Conservation (phyloP, 2,797 vertebrate species). For the Phyllotis vaccarum region DNA sequence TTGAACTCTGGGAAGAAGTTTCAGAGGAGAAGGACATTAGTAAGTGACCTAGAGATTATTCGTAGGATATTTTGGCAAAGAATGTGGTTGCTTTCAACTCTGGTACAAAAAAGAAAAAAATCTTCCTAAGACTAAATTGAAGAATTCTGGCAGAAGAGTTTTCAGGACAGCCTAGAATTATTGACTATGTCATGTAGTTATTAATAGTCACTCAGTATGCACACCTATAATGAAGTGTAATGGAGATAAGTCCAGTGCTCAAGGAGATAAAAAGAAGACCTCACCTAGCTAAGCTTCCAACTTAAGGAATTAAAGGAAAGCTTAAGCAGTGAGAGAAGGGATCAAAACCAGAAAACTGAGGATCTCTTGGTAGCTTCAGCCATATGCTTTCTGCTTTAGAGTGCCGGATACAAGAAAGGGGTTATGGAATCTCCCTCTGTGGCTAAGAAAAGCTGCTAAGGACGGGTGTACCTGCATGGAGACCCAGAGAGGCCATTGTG, state of each 20-base stretch:
- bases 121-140: background rate
- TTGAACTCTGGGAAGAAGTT: background rate
- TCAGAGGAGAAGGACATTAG: background rate
- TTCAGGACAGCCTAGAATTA: background rate
- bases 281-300: background rate
- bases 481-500: background rate
- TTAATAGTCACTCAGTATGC: background rate
- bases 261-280: background rate
- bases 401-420: background rate
- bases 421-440: background rate
- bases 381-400: background rate
- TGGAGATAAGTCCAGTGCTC: background rate
- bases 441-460: background rate
- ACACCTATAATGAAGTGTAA: background rate
- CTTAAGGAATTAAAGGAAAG: background rate
- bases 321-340: background rate
- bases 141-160: background rate
- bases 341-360: background rate
- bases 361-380: background rate
- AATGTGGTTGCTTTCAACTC: background rate
- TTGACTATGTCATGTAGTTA: background rate
- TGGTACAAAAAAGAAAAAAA: background rate
- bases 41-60: background rate
- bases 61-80: background rate
- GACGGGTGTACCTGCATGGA: background rate